Base-by-base conservation (phyloP, 2,888 invertebrate genomes). In the Dicranocentrus wangi region DNA sequence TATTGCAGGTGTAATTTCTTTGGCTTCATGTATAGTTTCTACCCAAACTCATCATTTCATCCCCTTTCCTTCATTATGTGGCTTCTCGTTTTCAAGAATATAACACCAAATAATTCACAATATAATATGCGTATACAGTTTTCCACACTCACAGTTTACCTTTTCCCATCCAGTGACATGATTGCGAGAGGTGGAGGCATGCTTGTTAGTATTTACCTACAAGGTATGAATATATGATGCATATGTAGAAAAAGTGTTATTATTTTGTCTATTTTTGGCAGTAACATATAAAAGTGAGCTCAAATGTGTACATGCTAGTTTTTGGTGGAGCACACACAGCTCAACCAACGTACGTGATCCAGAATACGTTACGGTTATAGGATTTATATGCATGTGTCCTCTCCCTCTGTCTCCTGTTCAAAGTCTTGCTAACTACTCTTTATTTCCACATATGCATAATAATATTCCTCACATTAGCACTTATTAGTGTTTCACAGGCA, bases 261-360 rank as follows among this genome's bases (percentile, higher is more conserved):
- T 23, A 10, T 25, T 72, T 72, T 61, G 19, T 72, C 61, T 72
- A 72, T 61, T 72, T 72, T 72, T 43, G 71, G 61, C 47, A 21
- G 21, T 43, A 10, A 10, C 10, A 10, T 32, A 10, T 32, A 10
- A 32, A 10, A 32, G 32, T 3, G 5, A 32, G 10, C 23, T 73
- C 3, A 32, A 32, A 7, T 32, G 32, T 32, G 32, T 32, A 32
- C 32, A 32, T 32, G 3, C 32, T n/a, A n/a, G n/a, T n/a, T n/a
- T n/a, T n/a, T n/a, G n/a, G 32, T 7, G 32, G 32, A 32, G 32
- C 32, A 10, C 10, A 32, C 5, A 32, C 10, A n/a, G n/a, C n/a
- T n/a, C n/a, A n/a, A n/a, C n/a, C n/a, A n/a, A n/a, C n/a, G 68
- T 71, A 71, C 71, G 72, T 79, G 71, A 71, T 72, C 66, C 32